phyloP scores from a whole-genome alignment of 2,113 vertebrate genomes.

The Myanophis thanlyinensis region DNA sequence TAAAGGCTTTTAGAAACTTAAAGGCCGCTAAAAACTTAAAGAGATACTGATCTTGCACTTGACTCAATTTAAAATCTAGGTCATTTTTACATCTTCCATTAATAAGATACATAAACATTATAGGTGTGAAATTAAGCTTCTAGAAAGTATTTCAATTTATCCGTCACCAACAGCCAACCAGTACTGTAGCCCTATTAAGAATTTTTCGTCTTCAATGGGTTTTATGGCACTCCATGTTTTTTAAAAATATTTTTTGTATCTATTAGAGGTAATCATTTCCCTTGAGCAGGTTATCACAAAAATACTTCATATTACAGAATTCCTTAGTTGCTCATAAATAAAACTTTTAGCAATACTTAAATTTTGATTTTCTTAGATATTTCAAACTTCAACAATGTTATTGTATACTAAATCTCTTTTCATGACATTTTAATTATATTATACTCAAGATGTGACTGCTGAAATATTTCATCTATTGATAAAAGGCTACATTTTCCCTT shows the following conservation, averaged over 20 bases:
- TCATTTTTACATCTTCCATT: not conserved
- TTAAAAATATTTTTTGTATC: not conserved
- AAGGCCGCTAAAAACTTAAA: too few relatives aligned
- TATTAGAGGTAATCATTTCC: not conserved
- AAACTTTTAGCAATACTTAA: not conserved
- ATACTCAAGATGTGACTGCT: not conserved
- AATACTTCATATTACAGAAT: not conserved
- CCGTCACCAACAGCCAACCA: not conserved
- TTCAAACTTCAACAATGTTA: not conserved
- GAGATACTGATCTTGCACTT: not conserved
- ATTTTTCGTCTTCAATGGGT: not conserved
- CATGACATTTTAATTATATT: not conserved
- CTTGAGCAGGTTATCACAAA: not conserved
- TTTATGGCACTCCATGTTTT: not conserved
- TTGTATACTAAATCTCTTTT: not conserved
- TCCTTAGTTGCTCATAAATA: not conserved
- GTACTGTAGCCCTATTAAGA: not conserved
- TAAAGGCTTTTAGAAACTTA: not conserved
- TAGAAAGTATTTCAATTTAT: not conserved
- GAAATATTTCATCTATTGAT: not conserved
- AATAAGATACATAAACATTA: not conserved
- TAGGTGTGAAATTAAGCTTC: not conserved
- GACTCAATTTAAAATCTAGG: not conserved
- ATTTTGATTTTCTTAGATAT: not conserved
- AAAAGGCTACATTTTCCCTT: not conserved